These are phyloP conservation scores for Cisticola juncidis DNA, from an alignment of 2,113 vertebrate species.

Conservation along the genomic window DNA sequence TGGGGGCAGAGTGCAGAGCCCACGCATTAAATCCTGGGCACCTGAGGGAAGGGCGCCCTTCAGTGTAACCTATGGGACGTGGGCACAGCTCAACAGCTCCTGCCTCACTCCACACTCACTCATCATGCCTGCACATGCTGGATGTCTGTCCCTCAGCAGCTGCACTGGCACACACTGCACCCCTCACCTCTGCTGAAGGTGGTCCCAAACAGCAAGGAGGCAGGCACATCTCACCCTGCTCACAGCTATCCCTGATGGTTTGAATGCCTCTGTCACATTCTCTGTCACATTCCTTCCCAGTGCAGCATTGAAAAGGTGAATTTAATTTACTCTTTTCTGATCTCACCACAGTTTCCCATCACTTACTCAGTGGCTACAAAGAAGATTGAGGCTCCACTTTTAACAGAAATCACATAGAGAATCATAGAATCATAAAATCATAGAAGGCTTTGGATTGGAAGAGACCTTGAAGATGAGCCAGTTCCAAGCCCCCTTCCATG, in stretches of 20 bases:
- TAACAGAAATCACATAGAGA: neutral
- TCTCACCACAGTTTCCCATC: neutral
- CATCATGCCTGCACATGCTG: neutral
- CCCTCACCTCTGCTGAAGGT: neutral
- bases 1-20: rapidly evolving
- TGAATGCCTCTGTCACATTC: neutral
- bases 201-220: neutral
- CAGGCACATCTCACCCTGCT: neutral
- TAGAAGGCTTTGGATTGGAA: neutral
- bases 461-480: neutral
- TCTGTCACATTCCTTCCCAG: neutral
- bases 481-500: neutral
- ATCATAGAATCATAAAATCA: neutral
- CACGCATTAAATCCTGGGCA: rapidly evolving
- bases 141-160: neutral
- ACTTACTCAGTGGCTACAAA: neutral
- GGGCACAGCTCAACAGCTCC: neutral
- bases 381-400: neutral
- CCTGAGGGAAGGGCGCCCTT: neutral
- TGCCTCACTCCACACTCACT: neutral
- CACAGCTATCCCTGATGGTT: neutral
- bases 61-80: rapidly evolving
- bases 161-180: neutral
- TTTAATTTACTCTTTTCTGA: neutral
- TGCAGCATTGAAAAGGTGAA: neutral